These are phyloP conservation scores for Calypte anna DNA, from an alignment of 2,113 vertebrate species.

Conservation along the genomic window DNA sequence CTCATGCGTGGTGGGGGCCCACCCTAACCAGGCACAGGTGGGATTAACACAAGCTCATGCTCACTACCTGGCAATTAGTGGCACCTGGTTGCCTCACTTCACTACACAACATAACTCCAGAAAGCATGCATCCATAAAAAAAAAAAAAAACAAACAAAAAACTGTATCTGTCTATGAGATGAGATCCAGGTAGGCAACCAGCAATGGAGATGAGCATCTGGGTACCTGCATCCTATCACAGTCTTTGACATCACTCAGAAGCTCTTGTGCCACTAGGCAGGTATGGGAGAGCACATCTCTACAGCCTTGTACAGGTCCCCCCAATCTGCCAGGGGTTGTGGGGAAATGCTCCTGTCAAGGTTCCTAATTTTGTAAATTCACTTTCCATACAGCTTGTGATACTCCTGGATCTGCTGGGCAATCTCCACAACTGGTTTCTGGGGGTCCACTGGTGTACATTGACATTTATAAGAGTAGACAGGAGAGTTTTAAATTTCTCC, in stretches of 20 bases:
- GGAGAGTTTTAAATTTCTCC: background rate
- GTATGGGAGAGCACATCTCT: accelerated
- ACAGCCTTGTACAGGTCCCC: background rate
- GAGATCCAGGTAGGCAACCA: background rate
- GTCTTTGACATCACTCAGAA: background rate
- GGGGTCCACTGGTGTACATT: accelerated
- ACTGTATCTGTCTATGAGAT: background rate
- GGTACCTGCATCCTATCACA: background rate
- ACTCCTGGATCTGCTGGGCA: background rate
- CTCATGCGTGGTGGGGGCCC: too few species aligned
- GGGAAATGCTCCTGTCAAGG: background rate
- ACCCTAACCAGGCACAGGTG: too few species aligned
- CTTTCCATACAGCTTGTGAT: background rate
- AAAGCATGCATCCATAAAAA: background rate
- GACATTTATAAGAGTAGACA: background rate
- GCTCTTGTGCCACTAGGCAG: background rate
- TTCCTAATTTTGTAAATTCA: background rate
- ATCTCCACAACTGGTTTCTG: background rate
- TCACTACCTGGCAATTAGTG: too few species aligned
- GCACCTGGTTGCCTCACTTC: too few species aligned
- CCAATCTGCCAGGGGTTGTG: background rate
- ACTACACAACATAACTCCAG: background rate
- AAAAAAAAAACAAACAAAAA: background rate
- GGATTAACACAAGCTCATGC: too few species aligned
- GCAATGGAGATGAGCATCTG: background rate